A percentile compares a stretch with the other conserved stretches of the same genome.
Evolutionary conservation across 2,888 invertebrate species (phyloP).

Genomic region (Laothoe populi): DNA sequence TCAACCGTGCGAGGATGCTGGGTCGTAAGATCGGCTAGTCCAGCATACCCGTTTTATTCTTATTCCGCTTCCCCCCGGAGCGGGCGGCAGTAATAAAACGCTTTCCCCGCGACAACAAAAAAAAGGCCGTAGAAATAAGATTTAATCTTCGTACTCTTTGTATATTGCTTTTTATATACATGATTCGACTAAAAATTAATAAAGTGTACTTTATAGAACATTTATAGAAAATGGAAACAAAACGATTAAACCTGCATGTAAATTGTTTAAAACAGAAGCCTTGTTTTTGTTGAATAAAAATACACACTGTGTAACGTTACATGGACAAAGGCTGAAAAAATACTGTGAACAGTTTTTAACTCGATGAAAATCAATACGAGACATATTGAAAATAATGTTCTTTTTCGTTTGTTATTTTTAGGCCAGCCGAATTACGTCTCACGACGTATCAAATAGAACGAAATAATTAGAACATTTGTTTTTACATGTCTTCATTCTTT

Average conservation of each 20-base stretch:
- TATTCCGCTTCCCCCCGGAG: no score
- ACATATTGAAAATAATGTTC: not conserved
- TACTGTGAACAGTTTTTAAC: conserved; percentile 6
- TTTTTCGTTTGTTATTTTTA: not conserved
- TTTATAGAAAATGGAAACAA: not conserved
- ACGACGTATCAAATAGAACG: not conserved
- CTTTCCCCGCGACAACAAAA: no score
- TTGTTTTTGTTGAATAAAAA: conserved; percentile 17
- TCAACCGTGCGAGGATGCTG: no score
- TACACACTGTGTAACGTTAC: conserved; percentile 1
- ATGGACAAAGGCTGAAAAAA: not conserved
- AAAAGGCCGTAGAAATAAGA: no score
- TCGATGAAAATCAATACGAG: not conserved
- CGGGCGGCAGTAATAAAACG: no score
- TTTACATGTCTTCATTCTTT: no score
- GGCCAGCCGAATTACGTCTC: not conserved
- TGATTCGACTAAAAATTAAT: no score
- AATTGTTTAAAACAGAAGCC: not conserved
- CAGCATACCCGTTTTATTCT: no score
- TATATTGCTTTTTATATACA: no score
- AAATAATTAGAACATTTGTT: not conserved
- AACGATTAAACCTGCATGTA: not conserved
- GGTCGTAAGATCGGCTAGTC: no score
- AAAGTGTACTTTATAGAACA: not conserved
- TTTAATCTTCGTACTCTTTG: no score